Percentiles rank a stretch among this genome's conserved stretches.
Conservation (phyloP, 2,797 vertebrate genomes). For the Sus cebifrons region DNA sequence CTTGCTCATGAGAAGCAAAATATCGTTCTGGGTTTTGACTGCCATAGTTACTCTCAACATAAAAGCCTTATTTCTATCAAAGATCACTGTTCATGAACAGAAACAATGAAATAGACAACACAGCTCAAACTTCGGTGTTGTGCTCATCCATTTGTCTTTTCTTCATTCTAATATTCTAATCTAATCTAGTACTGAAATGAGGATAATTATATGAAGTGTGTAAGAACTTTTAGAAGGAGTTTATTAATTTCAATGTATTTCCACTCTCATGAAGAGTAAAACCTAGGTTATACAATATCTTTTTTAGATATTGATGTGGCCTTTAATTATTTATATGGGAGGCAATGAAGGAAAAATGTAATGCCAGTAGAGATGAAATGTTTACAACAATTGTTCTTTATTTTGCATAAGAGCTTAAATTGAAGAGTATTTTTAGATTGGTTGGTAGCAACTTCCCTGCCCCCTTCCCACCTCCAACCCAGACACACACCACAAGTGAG, state of each 20-base stretch:
- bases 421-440: neutral
- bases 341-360: neutral
- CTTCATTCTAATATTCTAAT: neutral
- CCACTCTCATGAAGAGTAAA: neutral
- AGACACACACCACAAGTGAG: neutral
- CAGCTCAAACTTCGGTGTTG: neutral
- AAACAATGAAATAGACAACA: neutral
- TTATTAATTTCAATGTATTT: neutral
- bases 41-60: neutral
- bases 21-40: neutral
- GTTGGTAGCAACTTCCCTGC: neutral
- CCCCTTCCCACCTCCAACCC: neutral
- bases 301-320: neutral
- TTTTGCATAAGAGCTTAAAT: conserved; percentile 7
- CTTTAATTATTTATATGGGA: neutral
- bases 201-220: neutral
- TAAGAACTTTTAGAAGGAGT: neutral
- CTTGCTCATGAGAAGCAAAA: neutral
- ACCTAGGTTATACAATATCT: neutral
- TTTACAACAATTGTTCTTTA: neutral
- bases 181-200: neutral
- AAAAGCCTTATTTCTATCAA: neutral
- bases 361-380: neutral
- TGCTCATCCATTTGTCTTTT: neutral
- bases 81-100: neutral